phyloP scores from a whole-genome alignment of 2,113 vertebrate species.

The Rostratula benghalensis region DNA sequence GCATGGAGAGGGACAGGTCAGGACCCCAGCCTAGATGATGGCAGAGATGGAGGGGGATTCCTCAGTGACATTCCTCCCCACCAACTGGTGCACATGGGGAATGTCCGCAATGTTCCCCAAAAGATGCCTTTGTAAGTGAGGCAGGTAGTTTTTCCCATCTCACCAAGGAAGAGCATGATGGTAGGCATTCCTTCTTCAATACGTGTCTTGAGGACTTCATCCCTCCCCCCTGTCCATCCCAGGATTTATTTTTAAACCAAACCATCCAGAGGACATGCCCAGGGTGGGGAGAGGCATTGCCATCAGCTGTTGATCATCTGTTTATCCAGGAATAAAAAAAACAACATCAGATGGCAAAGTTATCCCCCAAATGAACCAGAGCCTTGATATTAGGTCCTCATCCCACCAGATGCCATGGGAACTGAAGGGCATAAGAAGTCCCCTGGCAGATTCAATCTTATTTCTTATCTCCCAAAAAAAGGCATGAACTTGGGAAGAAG shows the following conservation, averaged over 20 bases:
- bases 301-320: neutral
- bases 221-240: rapidly evolving
- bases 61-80: neutral
- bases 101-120: neutral
- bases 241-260: neutral
- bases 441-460: neutral
- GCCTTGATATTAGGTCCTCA: neutral
- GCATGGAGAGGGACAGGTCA: neutral
- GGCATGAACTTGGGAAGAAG: rapidly evolving
- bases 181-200: neutral
- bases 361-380: neutral
- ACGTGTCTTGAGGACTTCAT: neutral
- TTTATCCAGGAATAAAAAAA: neutral
- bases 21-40: neutral
- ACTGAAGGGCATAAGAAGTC: neutral
- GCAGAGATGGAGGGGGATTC: neutral
- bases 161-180: neutral
- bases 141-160: neutral
- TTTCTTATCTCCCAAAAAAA: neutral
- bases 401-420: neutral
- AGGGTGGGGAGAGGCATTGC: neutral
- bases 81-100: neutral
- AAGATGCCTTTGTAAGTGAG: neutral
- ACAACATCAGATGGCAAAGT: neutral
- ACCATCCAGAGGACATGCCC: neutral